Evolutionary conservation across 2,888 invertebrate genomes (phyloP).

Genomic region (Labia minor): DNA sequence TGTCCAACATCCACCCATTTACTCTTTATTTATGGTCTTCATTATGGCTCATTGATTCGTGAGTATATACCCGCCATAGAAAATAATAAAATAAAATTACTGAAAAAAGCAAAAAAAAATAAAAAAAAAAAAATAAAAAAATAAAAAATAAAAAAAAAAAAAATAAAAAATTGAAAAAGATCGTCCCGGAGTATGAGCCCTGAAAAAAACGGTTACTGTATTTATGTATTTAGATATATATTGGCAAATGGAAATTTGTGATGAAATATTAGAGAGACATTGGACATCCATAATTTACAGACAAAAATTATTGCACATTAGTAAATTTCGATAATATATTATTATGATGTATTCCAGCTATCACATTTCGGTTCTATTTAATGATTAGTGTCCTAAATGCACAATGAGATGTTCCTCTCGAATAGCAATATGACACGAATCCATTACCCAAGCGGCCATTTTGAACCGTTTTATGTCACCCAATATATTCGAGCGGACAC

Average conservation of each 20-base stretch:
- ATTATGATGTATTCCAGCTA: constrained; percentile 19
- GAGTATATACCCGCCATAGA: constrained; percentile 25
- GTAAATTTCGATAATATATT: constrained; percentile 25
- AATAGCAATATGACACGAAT: constrained; percentile 13
- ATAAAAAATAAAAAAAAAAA: background rate
- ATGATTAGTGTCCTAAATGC: background rate
- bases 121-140: constrained; percentile 14
- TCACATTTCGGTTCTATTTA: constrained; percentile 13
- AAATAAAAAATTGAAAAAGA: constrained; percentile 1
- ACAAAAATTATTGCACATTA: constrained; percentile 24
- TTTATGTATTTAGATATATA: constrained; percentile 19
- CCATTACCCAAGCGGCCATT: background rate
- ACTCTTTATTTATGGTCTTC: constrained; percentile 36
- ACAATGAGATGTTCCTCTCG: constrained; percentile 13
- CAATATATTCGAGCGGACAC: constrained; percentile 2
- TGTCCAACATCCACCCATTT: constrained; percentile 31
- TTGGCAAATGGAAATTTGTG: constrained; percentile 27
- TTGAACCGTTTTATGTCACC: constrained; percentile 3
- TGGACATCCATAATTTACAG: constrained; percentile 22
- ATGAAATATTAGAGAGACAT: constrained; percentile 25
- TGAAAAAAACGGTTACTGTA: background rate
- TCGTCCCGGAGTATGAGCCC: background rate
- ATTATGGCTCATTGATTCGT: constrained; percentile 37
- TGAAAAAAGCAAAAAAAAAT: constrained; percentile 16
- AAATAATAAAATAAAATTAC: constrained; percentile 20